Base-by-base conservation (phyloP, 2,888 invertebrate species). In the Gymnosoma rotundatum region DNA sequence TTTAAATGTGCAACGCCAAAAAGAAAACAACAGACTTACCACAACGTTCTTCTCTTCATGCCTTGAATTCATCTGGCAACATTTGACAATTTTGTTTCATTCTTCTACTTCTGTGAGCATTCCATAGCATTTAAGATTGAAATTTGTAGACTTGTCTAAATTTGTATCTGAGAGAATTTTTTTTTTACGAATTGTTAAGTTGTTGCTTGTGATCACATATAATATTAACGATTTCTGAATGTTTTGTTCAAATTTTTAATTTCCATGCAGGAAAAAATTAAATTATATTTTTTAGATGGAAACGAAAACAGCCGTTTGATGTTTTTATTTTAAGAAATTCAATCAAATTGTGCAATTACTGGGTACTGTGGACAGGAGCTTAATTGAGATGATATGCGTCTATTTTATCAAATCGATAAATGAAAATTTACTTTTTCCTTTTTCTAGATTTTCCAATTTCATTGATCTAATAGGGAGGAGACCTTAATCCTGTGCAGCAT, bases 221-320 rank as follows among this genome's bases (percentile, higher is more conserved):
- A 70, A 66, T 70, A 84, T 81, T 78, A 84, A 81, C 81, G 81
- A 84, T 84, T 81, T 81, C 81, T 81, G 81, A 84, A 84, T 84
- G 84, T 74, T 78, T 74, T 52, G 42, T 56, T 54, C 5, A 48
- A 61, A 20, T 38, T 36, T 58, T 50, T 58, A 9, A 54, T 48
- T 67, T 61, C 21, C 25, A 9, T 63, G 52, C 3, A 16, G 18
- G 20, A 67, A 25, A 67, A 69, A 52, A 45, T 9, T 45, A 0
- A 32, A 32, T 32, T 7, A 6, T 32, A 7, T 7, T 32, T 25
- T 25, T 25, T 25, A 25, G 25, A 25, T 25, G 25, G 25, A 25
- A 25, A 25, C 1, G 25, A 25, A 25, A 25, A 25, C 25, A 25
- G 25, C 25, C 25, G 25, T 25, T 25, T 25, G 25, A 25, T 25